Percentiles rank a stretch among this genome's conserved stretches.
These are phyloP conservation scores for Pseudonaja textilis DNA, from an alignment of 2,113 vertebrate genomes.

Conservation along the genomic window DNA sequence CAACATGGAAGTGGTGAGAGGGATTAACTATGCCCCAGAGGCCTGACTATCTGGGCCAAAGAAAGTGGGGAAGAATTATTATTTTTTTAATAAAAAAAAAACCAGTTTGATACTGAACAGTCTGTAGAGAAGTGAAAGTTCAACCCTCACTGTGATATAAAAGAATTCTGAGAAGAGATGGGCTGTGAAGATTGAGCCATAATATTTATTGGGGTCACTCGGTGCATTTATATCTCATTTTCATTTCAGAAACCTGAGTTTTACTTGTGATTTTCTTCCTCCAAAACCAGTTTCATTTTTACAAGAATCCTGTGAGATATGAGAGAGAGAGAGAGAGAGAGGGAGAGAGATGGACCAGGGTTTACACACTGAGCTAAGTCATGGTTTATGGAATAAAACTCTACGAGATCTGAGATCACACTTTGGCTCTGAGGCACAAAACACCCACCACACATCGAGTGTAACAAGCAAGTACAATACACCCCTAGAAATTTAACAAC, in stretches of 20 bases:
- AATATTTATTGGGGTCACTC: neutral
- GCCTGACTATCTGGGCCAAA: constrained; percentile 25
- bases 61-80: neutral
- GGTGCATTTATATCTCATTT: neutral
- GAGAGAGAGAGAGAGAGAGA: too few species aligned
- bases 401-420: neutral
- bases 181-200: neutral
- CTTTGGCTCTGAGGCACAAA: neutral
- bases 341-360: neutral
- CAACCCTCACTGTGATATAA: neutral
- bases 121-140: neutral
- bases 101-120: constrained; percentile 6
- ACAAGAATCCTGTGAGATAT: neutral
- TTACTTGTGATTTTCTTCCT: neutral
- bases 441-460: neutral
- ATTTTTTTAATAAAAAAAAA: neutral
- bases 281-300: neutral
- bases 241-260: neutral
- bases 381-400: neutral
- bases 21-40: constrained; percentile 43
- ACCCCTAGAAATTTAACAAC: neutral
- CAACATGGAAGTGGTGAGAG: neutral
- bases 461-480: neutral
- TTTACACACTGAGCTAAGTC: neutral
- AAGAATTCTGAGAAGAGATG: neutral